A percentile compares a stretch with the other conserved stretches of the same genome.
Conservation (phyloP, 2,113 vertebrate genomes). For the Gallinago media region DNA sequence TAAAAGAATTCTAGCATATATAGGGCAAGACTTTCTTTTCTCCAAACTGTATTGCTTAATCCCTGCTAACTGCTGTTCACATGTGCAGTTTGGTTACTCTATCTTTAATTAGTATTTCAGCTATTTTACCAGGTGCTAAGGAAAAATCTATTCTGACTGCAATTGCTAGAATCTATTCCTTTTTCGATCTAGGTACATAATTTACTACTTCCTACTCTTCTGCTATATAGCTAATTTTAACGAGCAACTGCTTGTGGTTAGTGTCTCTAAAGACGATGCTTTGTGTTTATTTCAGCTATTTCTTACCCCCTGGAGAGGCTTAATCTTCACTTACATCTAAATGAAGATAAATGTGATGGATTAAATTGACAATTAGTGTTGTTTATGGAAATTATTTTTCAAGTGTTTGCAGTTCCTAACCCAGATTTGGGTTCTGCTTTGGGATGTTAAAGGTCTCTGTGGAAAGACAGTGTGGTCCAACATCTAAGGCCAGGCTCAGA, state of each 20-base stretch:
- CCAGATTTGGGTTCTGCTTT: background rate
- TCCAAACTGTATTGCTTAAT: background rate
- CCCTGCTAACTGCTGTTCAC: background rate
- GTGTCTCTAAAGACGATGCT: conserved; percentile 1
- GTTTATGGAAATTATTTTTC: conserved; percentile 16
- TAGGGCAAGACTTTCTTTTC: background rate
- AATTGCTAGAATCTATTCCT: background rate
- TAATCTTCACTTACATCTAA: conserved; percentile 28
- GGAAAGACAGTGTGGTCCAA: background rate
- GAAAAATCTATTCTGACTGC: background rate
- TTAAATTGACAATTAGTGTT: conserved; percentile 22
- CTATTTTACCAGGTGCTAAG: background rate
- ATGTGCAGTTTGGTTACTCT: background rate
- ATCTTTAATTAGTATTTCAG: conserved; percentile 41
- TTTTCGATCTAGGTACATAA: background rate
- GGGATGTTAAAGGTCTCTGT: background rate
- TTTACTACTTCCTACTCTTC: background rate
- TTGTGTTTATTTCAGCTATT: conserved; percentile 39
- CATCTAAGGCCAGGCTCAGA: background rate
- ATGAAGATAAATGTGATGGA: conserved; percentile 28
- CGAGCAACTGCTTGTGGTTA: background rate
- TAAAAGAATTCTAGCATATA: background rate
- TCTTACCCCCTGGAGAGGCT: background rate
- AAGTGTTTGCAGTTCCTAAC: background rate
- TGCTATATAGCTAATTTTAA: conserved; percentile 6